Base-by-base conservation (phyloP, 2,113 vertebrate species). In the Pungitius pungitius region DNA sequence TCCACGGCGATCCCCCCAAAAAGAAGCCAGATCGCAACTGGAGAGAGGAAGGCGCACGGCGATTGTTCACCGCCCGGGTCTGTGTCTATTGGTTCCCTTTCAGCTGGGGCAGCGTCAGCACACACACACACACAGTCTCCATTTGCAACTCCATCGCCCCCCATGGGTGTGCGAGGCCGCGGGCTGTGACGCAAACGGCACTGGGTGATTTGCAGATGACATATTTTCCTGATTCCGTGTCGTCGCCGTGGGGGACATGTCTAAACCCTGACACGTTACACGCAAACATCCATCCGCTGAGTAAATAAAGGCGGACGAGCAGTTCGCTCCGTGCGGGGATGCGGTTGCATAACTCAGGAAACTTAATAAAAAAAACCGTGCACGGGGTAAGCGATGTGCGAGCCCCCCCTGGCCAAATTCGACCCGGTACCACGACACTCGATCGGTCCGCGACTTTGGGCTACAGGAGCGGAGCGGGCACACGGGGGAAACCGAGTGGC, bases 111-210 rank as follows among this genome's bases (percentile, higher is more conserved):
- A 89, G 90, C 91, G 87, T 90, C 85, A 90, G 83, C 86, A 78
- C 61, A 54, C 72, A 64, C 73, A 43, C 69, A 82, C 83, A 72
- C 70, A 78, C 83, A 64, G 80, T 86, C 89, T 91, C 89, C 90
- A 89, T 89, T 91, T 88, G 91, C 91, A 88, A 87, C 91, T 89
- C 88, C 92, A 86, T 90, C 85, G 87, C 90, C 86, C 84, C 89
- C 87, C 88, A 88, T 89, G 92, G 92, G 87, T 90, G 85, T 91
- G 80, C 86, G 85, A 87, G 88, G 86, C 88, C 90, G 87, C 85
- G 86, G 90, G 88, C 89, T 84, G 90, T 92, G 90, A 92, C 91
- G 91, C 92, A 92, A 92, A 91, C 84, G 83, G 82, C 87, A 92
- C 87, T 82, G 87, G 85, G 83, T 87, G 87, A 87, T 91, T 89